Conservation (phyloP, 2,113 vertebrate genomes). For the Hippocampus abdominalis region DNA sequence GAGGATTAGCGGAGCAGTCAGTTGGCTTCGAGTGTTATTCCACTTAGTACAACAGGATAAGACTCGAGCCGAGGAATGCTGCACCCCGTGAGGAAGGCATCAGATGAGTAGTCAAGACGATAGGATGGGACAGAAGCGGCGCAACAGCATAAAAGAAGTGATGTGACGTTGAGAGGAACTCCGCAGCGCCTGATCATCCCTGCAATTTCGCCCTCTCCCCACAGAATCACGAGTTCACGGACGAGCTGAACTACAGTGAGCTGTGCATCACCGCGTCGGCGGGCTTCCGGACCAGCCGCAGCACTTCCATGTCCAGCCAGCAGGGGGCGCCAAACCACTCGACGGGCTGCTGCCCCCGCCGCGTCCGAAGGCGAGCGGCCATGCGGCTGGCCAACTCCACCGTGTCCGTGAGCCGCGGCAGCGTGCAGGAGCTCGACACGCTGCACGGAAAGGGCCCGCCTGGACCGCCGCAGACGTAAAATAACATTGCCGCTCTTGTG, state of each 20-base stretch:
- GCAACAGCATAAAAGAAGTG: neutral
- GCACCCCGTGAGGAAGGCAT: too few species aligned
- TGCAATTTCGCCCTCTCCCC: too few species aligned
- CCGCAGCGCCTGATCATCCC: neutral
- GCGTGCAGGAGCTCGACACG: slow-evolving; percentile 85
- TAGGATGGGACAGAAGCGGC: neutral
- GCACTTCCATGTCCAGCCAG: slow-evolving; percentile 87
- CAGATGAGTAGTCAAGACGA: neutral
- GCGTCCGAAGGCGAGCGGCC: slow-evolving; percentile 77
- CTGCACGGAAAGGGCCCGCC: slow-evolving; percentile 70
- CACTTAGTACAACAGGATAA: neutral
- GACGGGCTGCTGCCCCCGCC: slow-evolving; percentile 80
- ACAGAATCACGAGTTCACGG: slow-evolving; percentile 88
- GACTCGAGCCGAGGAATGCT: neutral
- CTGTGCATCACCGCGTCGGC: slow-evolving; percentile 80
- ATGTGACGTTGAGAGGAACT: neutral
- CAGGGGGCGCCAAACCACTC: slow-evolving; percentile 69
- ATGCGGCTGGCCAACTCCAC: slow-evolving; percentile 86
- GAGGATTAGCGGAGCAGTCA: too few species aligned
- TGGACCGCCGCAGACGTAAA: slow-evolving; percentile 75
- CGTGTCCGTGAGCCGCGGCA: slow-evolving; percentile 82
- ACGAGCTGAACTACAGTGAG: slow-evolving; percentile 84
- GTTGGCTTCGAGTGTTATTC: neutral
- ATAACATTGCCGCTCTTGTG: neutral
- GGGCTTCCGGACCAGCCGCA: slow-evolving; percentile 82